phyloP scores from a whole-genome alignment of 2,888 invertebrate genomes.

The Limnephilus rhombicus region DNA sequence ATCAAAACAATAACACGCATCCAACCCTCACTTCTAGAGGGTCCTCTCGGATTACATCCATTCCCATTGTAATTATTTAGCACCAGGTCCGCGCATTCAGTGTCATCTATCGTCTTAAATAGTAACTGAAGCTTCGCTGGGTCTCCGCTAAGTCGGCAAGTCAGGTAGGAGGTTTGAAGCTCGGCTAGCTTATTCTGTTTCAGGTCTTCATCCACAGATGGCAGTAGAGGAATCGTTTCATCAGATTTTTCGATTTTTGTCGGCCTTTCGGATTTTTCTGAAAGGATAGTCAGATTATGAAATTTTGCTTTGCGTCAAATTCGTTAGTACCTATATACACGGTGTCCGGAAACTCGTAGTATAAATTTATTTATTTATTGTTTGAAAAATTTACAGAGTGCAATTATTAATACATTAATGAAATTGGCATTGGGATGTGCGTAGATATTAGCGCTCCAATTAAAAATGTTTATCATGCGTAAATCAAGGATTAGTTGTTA shows the following conservation, averaged over 20 bases:
- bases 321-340: too few relatives aligned
- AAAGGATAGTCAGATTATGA: neutral
- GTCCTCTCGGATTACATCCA: neutral
- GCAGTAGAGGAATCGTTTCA: neutral
- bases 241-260: neutral
- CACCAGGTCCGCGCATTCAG: neutral
- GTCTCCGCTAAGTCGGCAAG: conserved; percentile 6
- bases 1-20: neutral
- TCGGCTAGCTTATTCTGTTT: neutral
- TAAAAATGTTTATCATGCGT: too few relatives aligned
- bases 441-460: too few relatives aligned
- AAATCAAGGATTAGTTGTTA: too few relatives aligned
- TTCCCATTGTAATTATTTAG: conserved; percentile 4
- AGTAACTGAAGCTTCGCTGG: conserved; percentile 11
- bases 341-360: too few relatives aligned
- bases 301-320: too few relatives aligned
- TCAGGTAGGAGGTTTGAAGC: conserved; percentile 15
- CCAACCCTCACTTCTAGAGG: neutral
- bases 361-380: too few relatives aligned
- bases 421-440: too few relatives aligned
- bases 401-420: too few relatives aligned
- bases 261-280: neutral
- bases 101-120: conserved; percentile 25
- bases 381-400: too few relatives aligned
- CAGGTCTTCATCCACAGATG: conserved; percentile 9